A percentile compares a stretch with the other conserved stretches of the same genome.
Evolutionary conservation across 2,113 vertebrate genomes (phyloP).

Genomic region (Tenrec ecaudatus): DNA sequence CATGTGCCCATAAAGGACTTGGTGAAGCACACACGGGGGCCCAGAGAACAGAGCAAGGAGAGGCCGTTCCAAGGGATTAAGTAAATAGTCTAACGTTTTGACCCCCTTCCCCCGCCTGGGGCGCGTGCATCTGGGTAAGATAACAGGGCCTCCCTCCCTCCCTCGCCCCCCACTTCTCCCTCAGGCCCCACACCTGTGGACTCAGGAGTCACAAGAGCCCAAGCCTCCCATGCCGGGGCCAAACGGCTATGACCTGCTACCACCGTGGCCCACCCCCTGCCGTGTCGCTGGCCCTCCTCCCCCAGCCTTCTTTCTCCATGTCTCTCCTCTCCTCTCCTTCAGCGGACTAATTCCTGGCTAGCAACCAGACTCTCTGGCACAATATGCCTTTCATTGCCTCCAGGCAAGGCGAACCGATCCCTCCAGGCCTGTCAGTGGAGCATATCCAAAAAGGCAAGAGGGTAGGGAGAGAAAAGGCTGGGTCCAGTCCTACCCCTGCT

Average conservation of each 20-base stretch:
- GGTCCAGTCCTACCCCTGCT: not conserved
- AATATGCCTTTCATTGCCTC: conserved; percentile 85
- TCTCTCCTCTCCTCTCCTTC: conserved; percentile 73
- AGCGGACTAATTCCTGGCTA: conserved; percentile 84
- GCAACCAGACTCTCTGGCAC: conserved; percentile 83
- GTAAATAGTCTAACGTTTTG: conserved; percentile 88
- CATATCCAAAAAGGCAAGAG: conserved; percentile 52
- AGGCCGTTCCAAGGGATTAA: conserved; percentile 88
- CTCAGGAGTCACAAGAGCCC: conserved; percentile 48
- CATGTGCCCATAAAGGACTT: conserved; percentile 88
- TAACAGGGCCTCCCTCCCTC: conserved; percentile 77
- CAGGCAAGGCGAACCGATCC: conserved; percentile 82
- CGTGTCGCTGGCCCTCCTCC: conserved; percentile 61
- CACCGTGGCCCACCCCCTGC: conserved; percentile 16
- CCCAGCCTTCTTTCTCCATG: conserved; percentile 50
- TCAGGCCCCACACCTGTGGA: conserved; percentile 72
- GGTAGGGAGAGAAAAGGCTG: conserved; percentile 35
- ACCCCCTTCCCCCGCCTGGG: conserved; percentile 80
- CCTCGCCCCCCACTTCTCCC: conserved; percentile 79
- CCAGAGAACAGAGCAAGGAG: conserved; percentile 85
- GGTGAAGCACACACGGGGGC: conserved; percentile 85
- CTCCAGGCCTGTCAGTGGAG: conserved; percentile 42
- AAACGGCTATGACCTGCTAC: conserved; percentile 44
- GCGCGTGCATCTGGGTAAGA: conserved; percentile 79
- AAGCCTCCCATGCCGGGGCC: conserved; percentile 44